phyloP scores from a whole-genome alignment of 2,113 vertebrate species.

The Notothenia rossii region DNA sequence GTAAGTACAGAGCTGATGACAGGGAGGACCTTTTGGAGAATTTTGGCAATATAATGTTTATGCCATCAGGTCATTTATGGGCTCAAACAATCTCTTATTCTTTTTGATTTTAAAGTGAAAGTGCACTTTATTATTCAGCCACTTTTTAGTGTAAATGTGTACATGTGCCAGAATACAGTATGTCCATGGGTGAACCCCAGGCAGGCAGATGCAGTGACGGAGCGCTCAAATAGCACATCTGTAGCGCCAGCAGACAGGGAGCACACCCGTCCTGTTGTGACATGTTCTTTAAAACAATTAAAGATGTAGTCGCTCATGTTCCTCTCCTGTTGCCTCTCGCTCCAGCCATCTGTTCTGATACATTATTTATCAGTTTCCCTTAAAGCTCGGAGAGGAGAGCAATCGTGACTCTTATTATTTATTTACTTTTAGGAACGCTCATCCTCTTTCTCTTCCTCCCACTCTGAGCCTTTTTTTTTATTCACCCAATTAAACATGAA shows the following conservation, averaged over 20 bases:
- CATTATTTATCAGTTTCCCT: slow-evolving; percentile 86
- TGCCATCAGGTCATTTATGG: slow-evolving; percentile 49
- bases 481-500: slow-evolving; percentile 69
- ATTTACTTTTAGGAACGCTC: slow-evolving; percentile 82
- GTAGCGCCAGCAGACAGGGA: slow-evolving; percentile 73
- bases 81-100: slow-evolving; percentile 51
- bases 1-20: slow-evolving; percentile 37
- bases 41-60: slow-evolving; percentile 55
- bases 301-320: slow-evolving; percentile 87
- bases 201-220: slow-evolving; percentile 35
- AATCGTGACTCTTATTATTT: slow-evolving; percentile 83
- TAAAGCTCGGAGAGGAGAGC: slow-evolving; percentile 79
- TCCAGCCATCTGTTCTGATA: slow-evolving; percentile 86
- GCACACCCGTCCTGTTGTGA: slow-evolving; percentile 84
- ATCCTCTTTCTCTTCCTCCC: slow-evolving; percentile 23
- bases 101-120: slow-evolving; percentile 71
- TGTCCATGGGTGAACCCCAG: slow-evolving; percentile 40
- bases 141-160: slow-evolving; percentile 64
- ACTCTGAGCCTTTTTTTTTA: slow-evolving; percentile 51
- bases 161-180: slow-evolving; percentile 62
- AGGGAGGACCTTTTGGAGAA: slow-evolving; percentile 24
- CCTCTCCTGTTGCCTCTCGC: slow-evolving; percentile 85
- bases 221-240: slow-evolving; percentile 79
- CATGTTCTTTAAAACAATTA: slow-evolving; percentile 89
- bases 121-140: slow-evolving; percentile 78